Conservation (phyloP, 2,797 vertebrate genomes). For the Chiloscyllium punctatum region DNA sequence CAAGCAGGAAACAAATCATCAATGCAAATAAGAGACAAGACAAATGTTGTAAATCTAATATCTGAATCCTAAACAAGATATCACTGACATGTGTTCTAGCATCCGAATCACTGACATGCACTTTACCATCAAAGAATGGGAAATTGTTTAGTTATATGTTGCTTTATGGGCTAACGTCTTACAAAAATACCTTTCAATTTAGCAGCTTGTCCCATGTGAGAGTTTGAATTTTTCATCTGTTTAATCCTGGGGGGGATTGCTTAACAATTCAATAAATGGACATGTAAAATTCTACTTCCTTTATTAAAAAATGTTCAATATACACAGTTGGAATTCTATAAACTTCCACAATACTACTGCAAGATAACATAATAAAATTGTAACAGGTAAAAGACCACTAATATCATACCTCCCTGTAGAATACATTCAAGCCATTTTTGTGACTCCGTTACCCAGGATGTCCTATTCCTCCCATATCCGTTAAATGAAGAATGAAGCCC, state of each 20-base stretch:
- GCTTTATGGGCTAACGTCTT: background rate
- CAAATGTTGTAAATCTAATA: background rate
- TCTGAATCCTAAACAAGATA: background rate
- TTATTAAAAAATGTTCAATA: background rate
- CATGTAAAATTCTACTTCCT: background rate
- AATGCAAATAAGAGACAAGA: conserved; percentile 15
- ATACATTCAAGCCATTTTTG: background rate
- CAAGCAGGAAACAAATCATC: conserved; percentile 22
- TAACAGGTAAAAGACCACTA: background rate
- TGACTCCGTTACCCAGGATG: background rate
- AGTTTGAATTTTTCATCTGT: conserved; percentile 20
- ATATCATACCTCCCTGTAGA: background rate
- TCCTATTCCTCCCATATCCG: background rate
- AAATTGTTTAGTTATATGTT: conserved; percentile 4
- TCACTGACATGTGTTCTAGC: background rate
- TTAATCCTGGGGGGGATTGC: too few species aligned
- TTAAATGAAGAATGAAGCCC: background rate
- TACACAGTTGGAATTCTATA: background rate
- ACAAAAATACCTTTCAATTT: background rate
- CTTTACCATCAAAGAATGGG: conserved; percentile 31
- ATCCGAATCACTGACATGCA: conserved; percentile 29
- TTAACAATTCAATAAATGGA: background rate
- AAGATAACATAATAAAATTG: background rate
- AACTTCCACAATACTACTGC: background rate
- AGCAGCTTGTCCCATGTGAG: background rate